Evolutionary conservation across 2,113 vertebrate genomes (phyloP).

Genomic region (Pseudorasbora parva): DNA sequence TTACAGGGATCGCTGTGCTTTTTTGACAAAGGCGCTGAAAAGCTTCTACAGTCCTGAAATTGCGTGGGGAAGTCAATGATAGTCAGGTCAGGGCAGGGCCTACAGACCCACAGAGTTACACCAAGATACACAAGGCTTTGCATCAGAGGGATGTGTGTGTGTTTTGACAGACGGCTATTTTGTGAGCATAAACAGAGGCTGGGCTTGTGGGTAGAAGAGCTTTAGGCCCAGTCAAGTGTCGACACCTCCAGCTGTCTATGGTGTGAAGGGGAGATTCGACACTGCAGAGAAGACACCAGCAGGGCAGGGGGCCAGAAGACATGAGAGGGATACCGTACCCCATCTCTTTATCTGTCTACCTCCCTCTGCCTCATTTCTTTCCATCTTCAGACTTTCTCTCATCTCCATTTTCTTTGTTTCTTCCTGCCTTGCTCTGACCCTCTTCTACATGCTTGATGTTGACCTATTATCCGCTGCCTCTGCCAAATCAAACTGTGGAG

Average conservation of each 20-base stretch:
- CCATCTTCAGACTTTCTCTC: constrained; percentile 36
- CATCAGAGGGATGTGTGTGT: constrained; percentile 62
- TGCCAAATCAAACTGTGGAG: constrained; percentile 47
- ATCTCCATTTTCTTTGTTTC: constrained; percentile 41
- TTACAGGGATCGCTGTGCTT: constrained; percentile 28
- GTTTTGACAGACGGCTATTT: constrained; percentile 73
- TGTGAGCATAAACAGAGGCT: constrained; percentile 68
- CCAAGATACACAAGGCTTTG: constrained; percentile 35
- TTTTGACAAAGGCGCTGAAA: constrained; percentile 27
- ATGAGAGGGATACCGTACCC: constrained; percentile 37
- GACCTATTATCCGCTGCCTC: constrained; percentile 14
- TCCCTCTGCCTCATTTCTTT: constrained; percentile 42
- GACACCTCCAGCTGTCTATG: constrained; percentile 81
- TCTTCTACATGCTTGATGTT: constrained; percentile 26
- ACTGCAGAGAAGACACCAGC: constrained; percentile 72
- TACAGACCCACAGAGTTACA: constrained; percentile 31
- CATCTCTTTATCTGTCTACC: constrained; percentile 5
- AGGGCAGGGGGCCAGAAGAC: constrained; percentile 72
- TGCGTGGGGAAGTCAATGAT: constrained; percentile 19
- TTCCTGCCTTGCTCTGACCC: constrained; percentile 4
- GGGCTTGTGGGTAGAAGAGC: constrained; percentile 64
- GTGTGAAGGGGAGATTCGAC: constrained; percentile 76
- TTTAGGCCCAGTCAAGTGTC: constrained; percentile 69
- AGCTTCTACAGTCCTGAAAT: constrained; percentile 13
- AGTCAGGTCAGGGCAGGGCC: constrained; percentile 10